Evolutionary conservation across 2,113 vertebrate genomes (phyloP), one percentile per base, ranked within the genome.

Genomic region (Corythoichthys intestinalis): DNA sequence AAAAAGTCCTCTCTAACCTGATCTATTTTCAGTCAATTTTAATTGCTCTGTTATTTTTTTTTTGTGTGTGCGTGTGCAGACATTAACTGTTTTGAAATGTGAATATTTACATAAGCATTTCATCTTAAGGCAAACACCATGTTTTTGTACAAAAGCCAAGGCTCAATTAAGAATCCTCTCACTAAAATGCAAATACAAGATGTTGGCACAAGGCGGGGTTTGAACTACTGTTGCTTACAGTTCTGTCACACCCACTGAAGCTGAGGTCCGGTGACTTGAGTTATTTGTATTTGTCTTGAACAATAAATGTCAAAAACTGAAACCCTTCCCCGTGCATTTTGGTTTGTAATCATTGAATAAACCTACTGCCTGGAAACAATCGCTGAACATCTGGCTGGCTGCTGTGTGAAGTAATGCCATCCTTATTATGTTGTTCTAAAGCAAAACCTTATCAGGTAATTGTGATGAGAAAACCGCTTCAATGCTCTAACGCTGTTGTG

Each of bases 121-220:
- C 39, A 54, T 58, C 58, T 28, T 46, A 17, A 4, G 75, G 69
- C 66, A 79, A 79, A 80, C 71, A 73, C 38, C 14, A 6, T 57
- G 62, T 67, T 57, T 76, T 80, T 52, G 47, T 13, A 7, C 14
- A 9, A 10, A 53, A 44, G 61, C 38, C 48, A 53, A 53, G 56
- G 35, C 46, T 52, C 38, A 52, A 54, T 41, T 56, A 50, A 4
- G 14, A 62, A 59, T 65, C 66, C 38, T 64, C 35, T 37, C 0
- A n/a, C 1, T 41, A 0, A 38, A 58, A 4, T 20, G 69, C 66
- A 65, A 85, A 83, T 71, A 75, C 34, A 8, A 64, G n/a, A 28
- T 3, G 66, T 88, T 74, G 82, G 65, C 64, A 60, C 48, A 86
- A 59, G 73, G 76, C 14, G 66, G 68, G 58, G 75, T 62, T 28